Conservation (phyloP, 2,797 vertebrate genomes). For the Percopsis omiscomaycus region DNA sequence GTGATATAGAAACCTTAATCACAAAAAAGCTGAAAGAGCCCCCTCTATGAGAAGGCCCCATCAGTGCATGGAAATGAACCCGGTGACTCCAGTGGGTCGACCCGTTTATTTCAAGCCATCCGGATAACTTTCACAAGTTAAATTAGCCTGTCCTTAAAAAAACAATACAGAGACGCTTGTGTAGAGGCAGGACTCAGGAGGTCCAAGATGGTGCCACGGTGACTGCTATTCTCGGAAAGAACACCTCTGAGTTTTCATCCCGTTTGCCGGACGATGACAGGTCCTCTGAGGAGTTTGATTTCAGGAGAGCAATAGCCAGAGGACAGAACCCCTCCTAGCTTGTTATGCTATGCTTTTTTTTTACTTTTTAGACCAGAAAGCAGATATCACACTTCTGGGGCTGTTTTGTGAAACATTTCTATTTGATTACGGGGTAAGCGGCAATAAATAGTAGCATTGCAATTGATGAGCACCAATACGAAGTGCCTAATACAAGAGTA, state of each 20-base stretch:
- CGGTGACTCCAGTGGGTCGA: slow-evolving; percentile 31
- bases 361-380: no score
- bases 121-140: slow-evolving; percentile 64
- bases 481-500: no score
- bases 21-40: slow-evolving; percentile 31
- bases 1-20: slow-evolving; percentile 40
- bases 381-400: no score
- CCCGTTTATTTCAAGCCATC: slow-evolving; percentile 43
- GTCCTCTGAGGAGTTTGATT: slow-evolving; percentile 63
- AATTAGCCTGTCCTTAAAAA: slow-evolving; percentile 62
- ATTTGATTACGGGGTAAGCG: no score
- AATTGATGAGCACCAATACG: no score
- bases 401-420: no score
- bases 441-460: no score
- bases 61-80: slow-evolving; percentile 46
- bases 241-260: slow-evolving; percentile 65
- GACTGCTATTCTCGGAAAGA: slow-evolving; percentile 72
- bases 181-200: slow-evolving; percentile 52
- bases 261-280: slow-evolving; percentile 63
- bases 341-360: no score
- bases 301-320: slow-evolving; percentile 49
- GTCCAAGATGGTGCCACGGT: slow-evolving; percentile 70
- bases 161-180: slow-evolving; percentile 74
- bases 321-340: slow-evolving; percentile 37
- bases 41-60: slow-evolving; percentile 9